Evolutionary conservation across 2,797 vertebrate genomes (phyloP).

Genomic region (Ispidina picta): DNA sequence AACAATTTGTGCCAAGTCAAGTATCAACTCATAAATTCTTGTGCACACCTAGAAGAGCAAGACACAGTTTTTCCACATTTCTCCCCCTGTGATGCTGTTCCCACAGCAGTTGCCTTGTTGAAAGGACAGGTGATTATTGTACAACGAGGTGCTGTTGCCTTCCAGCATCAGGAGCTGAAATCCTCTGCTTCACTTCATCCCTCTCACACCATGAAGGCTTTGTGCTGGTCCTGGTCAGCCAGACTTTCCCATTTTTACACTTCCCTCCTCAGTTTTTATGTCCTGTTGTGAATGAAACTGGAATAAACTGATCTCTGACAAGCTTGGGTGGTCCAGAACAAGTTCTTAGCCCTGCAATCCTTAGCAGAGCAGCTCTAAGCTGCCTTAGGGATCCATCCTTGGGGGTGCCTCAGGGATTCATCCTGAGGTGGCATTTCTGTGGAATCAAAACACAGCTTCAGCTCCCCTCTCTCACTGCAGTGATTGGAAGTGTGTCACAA

Average conservation of each 20-base stretch:
- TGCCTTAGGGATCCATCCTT: not conserved
- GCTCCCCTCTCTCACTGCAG: not conserved
- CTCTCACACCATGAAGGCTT: not conserved
- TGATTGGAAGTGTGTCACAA: not conserved
- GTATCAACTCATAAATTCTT: slow-evolving; percentile 49
- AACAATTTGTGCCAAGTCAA: slow-evolving; percentile 50
- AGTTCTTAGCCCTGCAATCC: not conserved
- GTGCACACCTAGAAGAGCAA: not conserved
- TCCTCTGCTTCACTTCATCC: not conserved
- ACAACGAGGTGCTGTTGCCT: not conserved
- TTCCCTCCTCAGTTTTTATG: not conserved
- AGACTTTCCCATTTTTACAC: not conserved
- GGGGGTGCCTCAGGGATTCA: not conserved
- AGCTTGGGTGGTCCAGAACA: not conserved
- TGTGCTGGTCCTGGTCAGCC: not conserved
- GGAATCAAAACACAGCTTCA: not conserved
- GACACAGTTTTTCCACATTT: slow-evolving; percentile 35
- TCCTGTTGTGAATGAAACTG: not conserved
- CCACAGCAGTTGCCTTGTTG: not conserved
- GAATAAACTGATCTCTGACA: not conserved
- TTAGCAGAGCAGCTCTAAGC: not conserved
- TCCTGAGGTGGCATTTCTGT: not conserved
- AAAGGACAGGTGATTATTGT: not conserved
- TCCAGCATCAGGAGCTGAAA: not conserved
- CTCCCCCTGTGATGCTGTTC: not conserved